phyloP scores from a whole-genome alignment of 30 jellyfish, hydroid and myxozoan species.

The Rhopilema esculentum region DNA sequence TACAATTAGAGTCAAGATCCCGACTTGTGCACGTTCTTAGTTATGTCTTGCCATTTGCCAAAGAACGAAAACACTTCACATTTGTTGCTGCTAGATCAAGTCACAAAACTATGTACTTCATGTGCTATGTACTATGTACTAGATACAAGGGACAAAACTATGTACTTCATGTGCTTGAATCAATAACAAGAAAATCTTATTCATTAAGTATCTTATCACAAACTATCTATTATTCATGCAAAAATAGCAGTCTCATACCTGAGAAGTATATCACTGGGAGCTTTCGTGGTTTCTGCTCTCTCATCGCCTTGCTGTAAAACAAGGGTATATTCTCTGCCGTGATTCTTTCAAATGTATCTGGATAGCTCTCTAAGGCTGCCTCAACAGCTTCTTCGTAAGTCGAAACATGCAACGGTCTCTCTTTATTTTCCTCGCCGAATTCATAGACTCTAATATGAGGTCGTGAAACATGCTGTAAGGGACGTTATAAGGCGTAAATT shows the following conservation, averaged over 20 bases:
- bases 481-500: too few species aligned
- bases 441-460: conserved; percentile 65
- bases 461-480: conserved; percentile 1
- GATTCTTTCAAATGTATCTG: conserved; percentile 56
- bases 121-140: too few species aligned
- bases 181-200: too few species aligned
- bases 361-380: conserved; percentile 73
- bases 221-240: neutral
- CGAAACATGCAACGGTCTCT: conserved; percentile 30
- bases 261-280: conserved; percentile 70
- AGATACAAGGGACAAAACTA: too few species aligned
- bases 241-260: conserved; percentile 8
- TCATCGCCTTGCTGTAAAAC: conserved; percentile 59
- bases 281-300: conserved; percentile 63
- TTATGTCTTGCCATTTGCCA: too few species aligned
- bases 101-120: too few species aligned
- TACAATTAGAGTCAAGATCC: too few species aligned
- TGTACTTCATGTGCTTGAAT: too few species aligned
- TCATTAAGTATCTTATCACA: neutral
- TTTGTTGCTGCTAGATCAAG: too few species aligned
- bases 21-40: too few species aligned
- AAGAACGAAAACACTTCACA: too few species aligned
- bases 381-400: conserved; percentile 59
- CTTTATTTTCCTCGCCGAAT: conserved; percentile 70
- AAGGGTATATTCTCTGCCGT: conserved; percentile 54